Evolutionary conservation across 2,888 invertebrate species (phyloP), one percentile per base, ranked within the genome.

Genomic region (Drosophila crucigera): DNA sequence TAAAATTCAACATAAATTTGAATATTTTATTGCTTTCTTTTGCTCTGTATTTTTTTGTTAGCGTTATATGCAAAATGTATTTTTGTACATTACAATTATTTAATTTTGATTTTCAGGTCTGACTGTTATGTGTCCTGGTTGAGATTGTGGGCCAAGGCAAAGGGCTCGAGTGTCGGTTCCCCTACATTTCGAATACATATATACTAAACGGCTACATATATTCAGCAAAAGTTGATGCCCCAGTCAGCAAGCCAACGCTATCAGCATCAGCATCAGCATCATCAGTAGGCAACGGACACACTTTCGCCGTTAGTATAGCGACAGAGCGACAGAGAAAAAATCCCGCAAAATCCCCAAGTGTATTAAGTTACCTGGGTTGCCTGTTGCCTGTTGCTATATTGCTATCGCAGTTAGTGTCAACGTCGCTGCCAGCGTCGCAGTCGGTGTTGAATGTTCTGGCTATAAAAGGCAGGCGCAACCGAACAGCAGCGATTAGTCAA

Each of bases 401-500:
- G 66, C 62, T 39, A 53, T 25, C 52, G 39, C 60, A 22, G 53
- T 39, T 39, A 41, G 9, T 25, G 47, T 47, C 25, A 16, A 16
- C 41, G 67, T n/a, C 31, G 60, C 28, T 60, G 69, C 9, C 28
- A 53, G 30, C 22, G 64, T 39, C 50, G 65, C 11, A 14, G 67
- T 10, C 41, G 43, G 9, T 49, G 61, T 28, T 22, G 65, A 11
- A 30, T 63, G 61, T 69, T 31, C 61, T 59, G 70, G 73, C 67
- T 84, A 85, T 84, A 84, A 84, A 85, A 82, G 76, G 76, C 69
- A 39, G 54, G 73, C 62, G 78, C 83, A 80, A 69, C 68, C 76
- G 66, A 78, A 73, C 78, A 67, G 55, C 72, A 70, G 71, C 74
- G 73, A 76, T 79, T 81, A 85, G 84, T 85, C 81, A 81, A 74